These are phyloP conservation scores for Apis mellifera DNA, from an alignment of 1,140 invertebrate genomes.

Conservation along the genomic window DNA sequence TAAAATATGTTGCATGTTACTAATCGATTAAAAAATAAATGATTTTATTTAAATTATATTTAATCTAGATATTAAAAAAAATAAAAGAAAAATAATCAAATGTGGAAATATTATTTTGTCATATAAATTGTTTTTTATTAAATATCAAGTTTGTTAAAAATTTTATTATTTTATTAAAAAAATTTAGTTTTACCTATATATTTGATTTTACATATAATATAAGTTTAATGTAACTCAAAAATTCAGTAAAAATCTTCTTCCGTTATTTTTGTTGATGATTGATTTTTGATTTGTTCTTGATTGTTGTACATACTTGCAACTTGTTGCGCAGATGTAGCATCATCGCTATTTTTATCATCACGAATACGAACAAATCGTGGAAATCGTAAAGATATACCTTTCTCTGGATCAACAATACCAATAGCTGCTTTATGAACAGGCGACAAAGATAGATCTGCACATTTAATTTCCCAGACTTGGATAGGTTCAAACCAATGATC, in stretches of 20 bases:
- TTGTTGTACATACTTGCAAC: constrained; percentile 91
- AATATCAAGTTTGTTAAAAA: not conserved
- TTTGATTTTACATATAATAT: not conserved
- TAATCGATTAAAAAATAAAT: too few relatives aligned
- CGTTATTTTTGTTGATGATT: constrained; percentile 75
- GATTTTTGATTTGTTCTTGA: constrained; percentile 96
- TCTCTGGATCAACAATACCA: constrained; percentile 95
- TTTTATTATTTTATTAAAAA: too few relatives aligned
- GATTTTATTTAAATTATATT: too few relatives aligned
- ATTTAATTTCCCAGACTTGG: constrained; percentile 99
- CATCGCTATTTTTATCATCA: constrained; percentile 96
- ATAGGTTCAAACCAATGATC: constrained; percentile 98
- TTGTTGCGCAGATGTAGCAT: constrained; percentile 95
- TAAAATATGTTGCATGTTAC: too few relatives aligned
- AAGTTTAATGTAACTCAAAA: not conserved
- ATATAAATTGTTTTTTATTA: not conserved
- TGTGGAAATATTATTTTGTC: too few relatives aligned
- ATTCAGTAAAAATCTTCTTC: constrained; percentile 88
- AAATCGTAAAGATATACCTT: constrained; percentile 98
- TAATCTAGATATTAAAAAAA: too few relatives aligned
- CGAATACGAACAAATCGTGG: constrained; percentile 96
- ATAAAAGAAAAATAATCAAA: too few relatives aligned
- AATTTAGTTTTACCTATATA: not conserved
- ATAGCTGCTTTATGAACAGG: constrained; percentile 95
- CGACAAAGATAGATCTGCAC: constrained; percentile 98